Evolutionary conservation across 2,888 invertebrate species (phyloP).

Genomic region (Thecocarcelia acutangulata): DNA sequence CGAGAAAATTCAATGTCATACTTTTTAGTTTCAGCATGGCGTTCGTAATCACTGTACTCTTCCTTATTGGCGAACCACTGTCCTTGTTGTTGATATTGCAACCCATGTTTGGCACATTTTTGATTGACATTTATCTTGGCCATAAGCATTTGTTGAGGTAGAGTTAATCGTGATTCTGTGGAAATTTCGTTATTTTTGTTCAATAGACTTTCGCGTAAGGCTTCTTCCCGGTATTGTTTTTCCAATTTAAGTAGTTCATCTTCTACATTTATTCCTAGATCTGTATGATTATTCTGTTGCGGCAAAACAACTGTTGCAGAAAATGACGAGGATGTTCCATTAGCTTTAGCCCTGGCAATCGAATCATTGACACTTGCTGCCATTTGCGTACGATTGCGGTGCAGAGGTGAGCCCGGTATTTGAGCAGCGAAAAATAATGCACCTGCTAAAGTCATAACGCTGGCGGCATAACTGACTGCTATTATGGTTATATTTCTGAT

Average conservation of each 20-base stretch:
- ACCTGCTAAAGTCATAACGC: conserved; percentile 81
- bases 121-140: conserved; percentile 63
- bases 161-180: conserved; percentile 67
- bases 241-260: conserved; percentile 77
- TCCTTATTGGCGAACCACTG: conserved; percentile 78
- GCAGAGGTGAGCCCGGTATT: conserved; percentile 82
- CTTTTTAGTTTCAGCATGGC: conserved; percentile 2
- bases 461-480: conserved; percentile 80
- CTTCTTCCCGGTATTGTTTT: conserved; percentile 75
- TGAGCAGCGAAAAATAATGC: conserved; percentile 82
- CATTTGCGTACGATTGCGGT: conserved; percentile 68
- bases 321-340: conserved; percentile 9
- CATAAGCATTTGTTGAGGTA: conserved; percentile 65
- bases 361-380: conserved; percentile 19
- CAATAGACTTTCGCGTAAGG: conserved; percentile 72
- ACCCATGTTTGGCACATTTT: conserved; percentile 60
- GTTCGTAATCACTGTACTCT: conserved; percentile 74
- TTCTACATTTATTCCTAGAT: conserved; percentile 76
- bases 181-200: conserved; percentile 73
- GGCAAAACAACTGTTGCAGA: conserved; percentile 4
- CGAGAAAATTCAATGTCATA: conserved; percentile 19
- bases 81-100: conserved; percentile 57
- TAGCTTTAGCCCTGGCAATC: not conserved
- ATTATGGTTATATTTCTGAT: conserved; percentile 78
- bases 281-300: conserved; percentile 69